phyloP scores from a whole-genome alignment of 2,888 invertebrate genomes.

The Idaea straminata region DNA sequence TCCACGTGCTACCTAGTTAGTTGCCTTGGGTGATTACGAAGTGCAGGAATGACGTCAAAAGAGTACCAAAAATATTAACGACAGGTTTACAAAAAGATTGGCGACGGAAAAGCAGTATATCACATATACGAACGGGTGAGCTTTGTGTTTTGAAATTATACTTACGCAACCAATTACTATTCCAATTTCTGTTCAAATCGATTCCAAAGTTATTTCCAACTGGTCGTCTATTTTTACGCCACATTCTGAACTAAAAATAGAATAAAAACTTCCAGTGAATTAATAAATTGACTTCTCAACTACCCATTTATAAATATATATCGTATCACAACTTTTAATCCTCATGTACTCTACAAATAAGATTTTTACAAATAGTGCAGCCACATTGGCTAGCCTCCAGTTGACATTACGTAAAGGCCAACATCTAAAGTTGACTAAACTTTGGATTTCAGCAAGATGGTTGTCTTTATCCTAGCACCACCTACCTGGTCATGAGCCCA shows the following conservation, averaged over 20 bases:
- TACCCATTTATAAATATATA: too few relatives aligned
- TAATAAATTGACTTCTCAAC: too few relatives aligned
- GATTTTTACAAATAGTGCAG: too few relatives aligned
- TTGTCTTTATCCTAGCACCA: slow-evolving; percentile 14
- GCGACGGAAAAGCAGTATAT: not conserved
- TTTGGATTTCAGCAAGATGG: too few relatives aligned
- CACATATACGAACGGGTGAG: not conserved
- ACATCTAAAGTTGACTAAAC: too few relatives aligned
- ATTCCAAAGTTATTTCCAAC: slow-evolving; percentile 77
- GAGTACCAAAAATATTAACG: not conserved
- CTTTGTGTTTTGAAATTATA: not conserved
- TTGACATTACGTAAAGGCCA: too few relatives aligned
- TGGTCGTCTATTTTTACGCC: slow-evolving; percentile 82
- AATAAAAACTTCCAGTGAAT: not conserved
- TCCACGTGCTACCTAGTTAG: not conserved
- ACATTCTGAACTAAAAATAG: slow-evolving; percentile 82
- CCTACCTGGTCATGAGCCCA: slow-evolving; percentile 82
- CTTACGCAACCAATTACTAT: slow-evolving; percentile 79
- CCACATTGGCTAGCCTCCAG: too few relatives aligned
- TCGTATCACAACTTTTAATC: not conserved
- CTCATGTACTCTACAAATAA: not conserved
- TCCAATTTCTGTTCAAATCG: slow-evolving; percentile 82
- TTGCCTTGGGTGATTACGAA: too few relatives aligned
- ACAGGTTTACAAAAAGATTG: too few relatives aligned
- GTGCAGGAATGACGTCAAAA: not conserved